These are phyloP conservation scores for Petrocephalus microphthalmus DNA, from an alignment of 2,113 vertebrate genomes.

Conservation along the genomic window DNA sequence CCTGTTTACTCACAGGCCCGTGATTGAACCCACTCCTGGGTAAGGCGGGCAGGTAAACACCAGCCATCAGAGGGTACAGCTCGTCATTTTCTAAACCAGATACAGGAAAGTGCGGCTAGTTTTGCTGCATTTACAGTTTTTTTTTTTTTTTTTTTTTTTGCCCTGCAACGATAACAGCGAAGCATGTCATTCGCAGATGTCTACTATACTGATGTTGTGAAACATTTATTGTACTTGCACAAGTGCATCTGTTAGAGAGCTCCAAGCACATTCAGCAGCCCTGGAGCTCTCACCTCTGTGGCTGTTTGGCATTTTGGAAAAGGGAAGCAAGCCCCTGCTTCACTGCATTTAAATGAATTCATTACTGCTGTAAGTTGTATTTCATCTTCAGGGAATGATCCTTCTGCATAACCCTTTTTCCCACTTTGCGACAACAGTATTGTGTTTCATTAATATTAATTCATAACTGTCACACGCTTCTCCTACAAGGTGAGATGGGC, in stretches of 20 bases:
- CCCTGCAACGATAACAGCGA: background rate
- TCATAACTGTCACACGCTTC: background rate
- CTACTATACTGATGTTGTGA: background rate
- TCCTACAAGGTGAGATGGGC: background rate
- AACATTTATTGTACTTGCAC: background rate
- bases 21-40: constrained; percentile 6
- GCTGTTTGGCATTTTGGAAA: background rate
- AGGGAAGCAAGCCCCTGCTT: background rate
- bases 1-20: constrained; percentile 19
- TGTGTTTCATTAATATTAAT: background rate
- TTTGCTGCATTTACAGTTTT: background rate
- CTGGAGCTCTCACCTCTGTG: background rate
- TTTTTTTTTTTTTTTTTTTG: no score
- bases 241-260: background rate
- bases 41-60: constrained; percentile 15
- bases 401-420: background rate
- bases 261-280: background rate
- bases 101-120: background rate
- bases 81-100: background rate
- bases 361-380: background rate
- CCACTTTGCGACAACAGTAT: background rate
- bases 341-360: background rate
- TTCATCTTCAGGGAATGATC: background rate
- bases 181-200: background rate
- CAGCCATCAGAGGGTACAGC: background rate